Conservation (phyloP, 2,113 vertebrate species). For the Sula dactylatra region DNA sequence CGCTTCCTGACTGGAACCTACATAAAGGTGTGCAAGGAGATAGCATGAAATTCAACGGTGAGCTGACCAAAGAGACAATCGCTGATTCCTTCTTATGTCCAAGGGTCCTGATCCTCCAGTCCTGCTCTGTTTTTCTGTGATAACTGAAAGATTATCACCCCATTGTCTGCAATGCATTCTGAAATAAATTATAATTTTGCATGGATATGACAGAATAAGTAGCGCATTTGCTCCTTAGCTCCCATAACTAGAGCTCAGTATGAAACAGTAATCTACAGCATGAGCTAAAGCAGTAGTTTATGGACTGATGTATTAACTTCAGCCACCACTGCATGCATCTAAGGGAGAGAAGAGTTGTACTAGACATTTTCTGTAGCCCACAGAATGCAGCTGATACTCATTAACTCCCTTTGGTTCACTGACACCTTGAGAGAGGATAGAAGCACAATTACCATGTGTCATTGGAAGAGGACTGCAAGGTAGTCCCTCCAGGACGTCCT, state of each 20-base stretch:
- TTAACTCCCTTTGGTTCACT: neutral
- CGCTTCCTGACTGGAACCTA: neutral
- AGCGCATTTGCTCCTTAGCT: neutral
- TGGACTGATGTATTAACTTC: neutral
- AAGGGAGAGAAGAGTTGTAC: neutral
- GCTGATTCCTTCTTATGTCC: neutral
- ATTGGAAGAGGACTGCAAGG: neutral
- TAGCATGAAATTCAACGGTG: neutral
- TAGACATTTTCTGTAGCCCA: neutral
- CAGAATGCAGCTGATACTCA: neutral
- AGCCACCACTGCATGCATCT: neutral
- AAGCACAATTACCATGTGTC: neutral
- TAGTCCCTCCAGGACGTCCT: neutral
- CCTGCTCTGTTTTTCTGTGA: neutral
- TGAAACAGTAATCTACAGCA: neutral
- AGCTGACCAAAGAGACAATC: neutral
- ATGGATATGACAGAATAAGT: neutral
- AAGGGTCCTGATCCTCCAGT: neutral
- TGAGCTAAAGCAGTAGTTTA: neutral
- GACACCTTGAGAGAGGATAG: neutral
- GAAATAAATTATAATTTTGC: neutral
- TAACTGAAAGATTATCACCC: neutral
- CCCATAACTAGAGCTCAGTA: neutral
- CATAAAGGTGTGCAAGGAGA: neutral
- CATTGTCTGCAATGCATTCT: neutral